Evolutionary conservation across 2,797 vertebrate genomes (phyloP), one percentile per base, ranked within the genome.

Genomic region (Botia almorhae): DNA sequence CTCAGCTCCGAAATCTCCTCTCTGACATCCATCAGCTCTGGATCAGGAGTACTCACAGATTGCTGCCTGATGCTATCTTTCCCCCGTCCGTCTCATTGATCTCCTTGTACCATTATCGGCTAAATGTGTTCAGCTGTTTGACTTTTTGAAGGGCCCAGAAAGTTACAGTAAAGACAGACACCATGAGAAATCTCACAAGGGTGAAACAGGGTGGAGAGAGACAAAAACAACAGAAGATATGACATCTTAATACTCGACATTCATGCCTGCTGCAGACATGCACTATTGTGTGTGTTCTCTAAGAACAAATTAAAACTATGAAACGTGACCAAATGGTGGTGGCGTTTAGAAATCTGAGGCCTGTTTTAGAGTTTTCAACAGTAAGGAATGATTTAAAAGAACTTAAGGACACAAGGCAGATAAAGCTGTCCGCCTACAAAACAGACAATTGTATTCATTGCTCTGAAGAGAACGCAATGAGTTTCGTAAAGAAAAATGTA

Each of bases 61-160:
- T 76, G n/a, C n/a, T 46, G 51, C 29, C 16, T 21, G 13, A 83
- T 65, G 64, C 68, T 74, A 46, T 60, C 81, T 75, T 53, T 13
- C 23, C 76, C 67, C 36, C n/a, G n/a, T 63, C 60, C 13, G 53
- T 46, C 77, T 67, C 61, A 68, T 69, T 73, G 79, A 73, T 43
- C 46, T 50, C 17, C 26, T 55, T 51, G 65, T 50, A 51, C 56
- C 55, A 80, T 83, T 83, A 83, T 83, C 43, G 17, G 61, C n/a
- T 73, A 76, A 83, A 81, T 68, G 69, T 67, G 65, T 76, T 83
- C 70, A 64, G 76, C 76, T 64, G 55, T 78, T 83, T 80, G 76
- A 83, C 81, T 80, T 83, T 80, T 56, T 76, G 39, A 68, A 80
- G 67, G 33, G 58, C 23, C 72, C 71, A 58, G 46, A 75, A 80